Evolutionary conservation across 2,797 vertebrate genomes (phyloP).

Genomic region (Gobionotothen gibberifrons): DNA sequence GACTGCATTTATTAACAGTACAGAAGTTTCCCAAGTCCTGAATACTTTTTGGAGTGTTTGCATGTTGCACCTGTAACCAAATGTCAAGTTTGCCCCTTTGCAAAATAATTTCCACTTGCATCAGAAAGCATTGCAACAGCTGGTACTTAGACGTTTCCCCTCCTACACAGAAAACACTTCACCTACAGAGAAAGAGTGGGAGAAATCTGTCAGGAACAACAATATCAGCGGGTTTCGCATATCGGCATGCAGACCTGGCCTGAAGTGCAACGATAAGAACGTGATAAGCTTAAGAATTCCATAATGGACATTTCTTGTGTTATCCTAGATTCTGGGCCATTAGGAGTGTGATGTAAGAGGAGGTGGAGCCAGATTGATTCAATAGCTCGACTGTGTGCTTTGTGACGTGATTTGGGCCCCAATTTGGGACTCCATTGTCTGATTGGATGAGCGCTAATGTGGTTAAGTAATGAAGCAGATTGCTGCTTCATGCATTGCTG

Average conservation of each 20-base stretch:
- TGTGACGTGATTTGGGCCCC: constrained; percentile 80
- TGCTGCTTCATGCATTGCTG: constrained; percentile 74
- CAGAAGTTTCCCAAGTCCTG: neutral
- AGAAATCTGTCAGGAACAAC: constrained; percentile 23
- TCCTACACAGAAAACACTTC: constrained; percentile 43
- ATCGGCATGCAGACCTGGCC: constrained; percentile 15
- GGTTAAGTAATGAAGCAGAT: constrained; percentile 80
- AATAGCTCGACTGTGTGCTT: constrained; percentile 82
- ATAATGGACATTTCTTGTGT: constrained; percentile 58
- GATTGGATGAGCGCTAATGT: constrained; percentile 79
- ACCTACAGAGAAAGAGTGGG: constrained; percentile 18
- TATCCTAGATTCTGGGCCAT: constrained; percentile 75
- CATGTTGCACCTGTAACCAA: constrained; percentile 6
- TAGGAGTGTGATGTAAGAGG: constrained; percentile 82
- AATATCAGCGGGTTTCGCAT: constrained; percentile 24
- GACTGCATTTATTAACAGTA: neutral
- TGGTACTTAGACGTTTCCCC: constrained; percentile 12
- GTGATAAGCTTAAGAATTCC: constrained; percentile 47
- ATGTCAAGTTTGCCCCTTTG: constrained; percentile 16
- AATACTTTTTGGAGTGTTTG: neutral
- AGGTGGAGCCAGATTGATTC: constrained; percentile 68
- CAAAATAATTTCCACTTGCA: constrained; percentile 9
- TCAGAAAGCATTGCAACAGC: constrained; percentile 10
- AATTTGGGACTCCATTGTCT: constrained; percentile 76
- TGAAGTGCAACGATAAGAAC: constrained; percentile 41